Percentiles rank a stretch among this genome's conserved stretches.
These are phyloP conservation scores for Malurus leucopterus DNA, from an alignment of 2,797 vertebrate species.

Conservation along the genomic window DNA sequence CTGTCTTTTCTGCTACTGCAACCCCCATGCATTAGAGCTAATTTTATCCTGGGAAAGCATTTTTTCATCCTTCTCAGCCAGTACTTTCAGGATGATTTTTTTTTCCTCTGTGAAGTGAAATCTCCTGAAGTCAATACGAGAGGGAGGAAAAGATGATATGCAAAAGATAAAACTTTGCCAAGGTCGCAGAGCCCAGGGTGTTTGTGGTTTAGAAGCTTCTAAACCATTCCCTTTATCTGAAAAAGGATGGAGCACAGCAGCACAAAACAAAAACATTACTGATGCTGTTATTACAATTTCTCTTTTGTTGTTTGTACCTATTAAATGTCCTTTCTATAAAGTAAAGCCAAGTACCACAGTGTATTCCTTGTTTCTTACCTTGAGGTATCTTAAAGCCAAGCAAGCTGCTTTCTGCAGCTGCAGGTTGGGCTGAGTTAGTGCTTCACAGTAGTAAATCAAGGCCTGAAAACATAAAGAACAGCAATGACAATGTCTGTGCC, in stretches of 20 bases:
- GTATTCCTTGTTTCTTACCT: constrained; percentile 74
- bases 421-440: constrained; percentile 83
- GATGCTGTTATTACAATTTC: background rate
- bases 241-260: background rate
- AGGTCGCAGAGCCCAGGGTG: background rate
- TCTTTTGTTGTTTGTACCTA: background rate
- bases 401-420: constrained; percentile 89
- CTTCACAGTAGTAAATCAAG: constrained; percentile 89
- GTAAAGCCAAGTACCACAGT: background rate
- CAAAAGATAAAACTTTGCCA: background rate
- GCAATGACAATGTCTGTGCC: background rate
- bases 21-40: background rate
- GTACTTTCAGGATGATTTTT: background rate
- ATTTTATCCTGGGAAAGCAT: background rate
- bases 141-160: background rate
- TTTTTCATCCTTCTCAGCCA: background rate
- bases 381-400: constrained; percentile 86
- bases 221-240: background rate
- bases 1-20: background rate
- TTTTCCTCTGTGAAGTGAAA: background rate
- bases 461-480: constrained; percentile 74
- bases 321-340: background rate
- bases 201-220: background rate
- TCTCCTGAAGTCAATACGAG: background rate
- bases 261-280: background rate